Conservation (phyloP, 1,140 invertebrate genomes). For the Drosophila busckii region DNA sequence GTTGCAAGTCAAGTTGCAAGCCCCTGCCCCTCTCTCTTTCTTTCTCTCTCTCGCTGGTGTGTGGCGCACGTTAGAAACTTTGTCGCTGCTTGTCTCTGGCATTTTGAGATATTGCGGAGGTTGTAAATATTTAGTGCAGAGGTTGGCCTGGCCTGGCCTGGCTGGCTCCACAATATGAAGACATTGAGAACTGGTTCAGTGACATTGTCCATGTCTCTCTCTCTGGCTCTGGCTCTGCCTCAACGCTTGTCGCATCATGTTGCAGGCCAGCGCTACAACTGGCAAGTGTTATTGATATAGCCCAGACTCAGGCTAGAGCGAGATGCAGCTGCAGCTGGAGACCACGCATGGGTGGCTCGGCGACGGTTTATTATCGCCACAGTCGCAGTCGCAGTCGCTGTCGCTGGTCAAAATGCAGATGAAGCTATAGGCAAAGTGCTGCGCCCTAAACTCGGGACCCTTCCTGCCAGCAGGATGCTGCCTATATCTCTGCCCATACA, state of each 20-base stretch:
- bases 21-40: slow-evolving; percentile 15
- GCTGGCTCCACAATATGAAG: slow-evolving; percentile 53
- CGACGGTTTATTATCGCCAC: slow-evolving; percentile 67
- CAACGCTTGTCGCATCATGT: slow-evolving; percentile 63
- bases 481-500: slow-evolving; percentile 27
- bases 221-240: background rate
- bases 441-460: slow-evolving; percentile 13
- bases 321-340: slow-evolving; percentile 7
- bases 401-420: slow-evolving; percentile 58
- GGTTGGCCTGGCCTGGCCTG: slow-evolving; percentile 42
- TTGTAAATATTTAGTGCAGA: slow-evolving; percentile 78
- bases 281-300: slow-evolving; percentile 77
- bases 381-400: slow-evolving; percentile 26
- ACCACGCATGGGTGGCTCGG: slow-evolving; percentile 69
- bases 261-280: slow-evolving; percentile 48
- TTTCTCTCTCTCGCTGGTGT: slow-evolving; percentile 24
- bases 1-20: background rate
- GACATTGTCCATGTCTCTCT: slow-evolving; percentile 51
- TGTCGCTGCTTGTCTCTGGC: slow-evolving; percentile 46
- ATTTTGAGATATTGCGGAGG: slow-evolving; percentile 75
- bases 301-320: slow-evolving; percentile 34
- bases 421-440: slow-evolving; percentile 67
- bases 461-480: slow-evolving; percentile 63
- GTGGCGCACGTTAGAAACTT: slow-evolving; percentile 60
- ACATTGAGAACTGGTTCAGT: slow-evolving; percentile 77